Evolutionary conservation across 2,888 invertebrate genomes (phyloP), one percentile per base, ranked within the genome.

Genomic region (Eupithecia tripunctaria): DNA sequence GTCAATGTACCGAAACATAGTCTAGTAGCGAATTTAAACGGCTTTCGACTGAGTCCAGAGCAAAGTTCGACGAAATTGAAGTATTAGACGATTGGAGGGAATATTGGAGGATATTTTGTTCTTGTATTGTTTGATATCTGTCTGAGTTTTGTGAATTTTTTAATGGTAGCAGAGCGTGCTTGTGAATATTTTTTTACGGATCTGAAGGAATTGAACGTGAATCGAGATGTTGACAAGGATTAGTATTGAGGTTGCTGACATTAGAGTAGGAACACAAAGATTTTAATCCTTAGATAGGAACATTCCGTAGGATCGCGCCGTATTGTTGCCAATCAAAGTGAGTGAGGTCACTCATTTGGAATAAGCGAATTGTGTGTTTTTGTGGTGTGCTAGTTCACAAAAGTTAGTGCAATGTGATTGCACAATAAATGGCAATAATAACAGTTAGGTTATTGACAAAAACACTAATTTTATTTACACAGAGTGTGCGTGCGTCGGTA

Each of bases 21-120:
- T 56, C 25, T 25, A n/a, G 59, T 47, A 66, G 21, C 51, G 59
- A 76, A 72, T 76, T 75, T 72, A 73, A 76, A 71, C 51, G 68
- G 69, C 70, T 78, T 66, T 74, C 63, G 25, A 66, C 63, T 76
- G 74, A 76, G 70, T 71, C 76, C 64, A 74, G 68, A 62, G 68
- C 67, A 76, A 79, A 78, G 73, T 76, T 76, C 64, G 67, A 59
- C 67, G 66, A 72, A 76, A 70, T 78, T 76, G 75, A 74, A 73
- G 72, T 67, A 71, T 76, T 75, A 72, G 43, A 69, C 43, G 64
- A 29, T 47, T 68, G n/a, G 18, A 60, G 15, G 29, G 7, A 29
- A 60, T 56, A 29, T 27, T n/a, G 8, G 6, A 32, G 47, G 47
- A 25, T 67, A 27, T 74, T 65, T 68, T 32, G 51, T 69, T 63